Evolutionary conservation across 2,888 invertebrate genomes (phyloP).

Genomic region (Sinotaia quadrata): DNA sequence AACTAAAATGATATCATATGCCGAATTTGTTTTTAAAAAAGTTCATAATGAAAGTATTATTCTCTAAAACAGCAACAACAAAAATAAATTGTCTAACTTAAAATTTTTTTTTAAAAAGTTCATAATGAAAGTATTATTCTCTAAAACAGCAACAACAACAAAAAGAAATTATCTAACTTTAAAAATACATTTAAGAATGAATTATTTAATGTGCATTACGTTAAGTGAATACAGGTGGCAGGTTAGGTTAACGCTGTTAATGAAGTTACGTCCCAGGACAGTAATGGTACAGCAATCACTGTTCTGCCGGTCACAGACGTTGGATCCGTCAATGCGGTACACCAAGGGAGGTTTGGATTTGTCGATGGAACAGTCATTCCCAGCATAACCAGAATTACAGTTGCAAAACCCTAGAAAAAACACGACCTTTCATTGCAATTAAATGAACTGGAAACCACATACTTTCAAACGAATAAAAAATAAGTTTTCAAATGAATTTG

Average conservation of each 20-base stretch:
- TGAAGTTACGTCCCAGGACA: conserved; percentile 18
- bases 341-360: conserved; percentile 42
- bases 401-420: conserved; percentile 41
- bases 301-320: conserved; percentile 42
- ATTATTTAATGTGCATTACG: background rate
- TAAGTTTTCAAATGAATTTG: too few species aligned
- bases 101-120: too few species aligned
- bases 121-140: too few species aligned
- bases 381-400: conserved; percentile 43
- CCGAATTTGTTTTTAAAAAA: too few species aligned
- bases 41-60: too few species aligned
- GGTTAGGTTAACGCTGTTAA: conserved; percentile 5
- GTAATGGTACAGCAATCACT: conserved; percentile 21
- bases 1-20: too few species aligned
- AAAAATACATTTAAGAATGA: too few species aligned
- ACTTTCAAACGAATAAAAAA: too few species aligned
- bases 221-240: conserved; percentile 26
- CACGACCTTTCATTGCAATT: background rate
- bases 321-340: conserved; percentile 33
- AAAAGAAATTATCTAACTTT: too few species aligned
- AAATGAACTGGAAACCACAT: background rate
- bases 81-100: too few species aligned
- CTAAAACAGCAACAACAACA: too few species aligned
- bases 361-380: conserved; percentile 50
- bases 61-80: too few species aligned